phyloP scores from a whole-genome alignment of 2,797 vertebrate genomes.

The Anniella stebbinsi region DNA sequence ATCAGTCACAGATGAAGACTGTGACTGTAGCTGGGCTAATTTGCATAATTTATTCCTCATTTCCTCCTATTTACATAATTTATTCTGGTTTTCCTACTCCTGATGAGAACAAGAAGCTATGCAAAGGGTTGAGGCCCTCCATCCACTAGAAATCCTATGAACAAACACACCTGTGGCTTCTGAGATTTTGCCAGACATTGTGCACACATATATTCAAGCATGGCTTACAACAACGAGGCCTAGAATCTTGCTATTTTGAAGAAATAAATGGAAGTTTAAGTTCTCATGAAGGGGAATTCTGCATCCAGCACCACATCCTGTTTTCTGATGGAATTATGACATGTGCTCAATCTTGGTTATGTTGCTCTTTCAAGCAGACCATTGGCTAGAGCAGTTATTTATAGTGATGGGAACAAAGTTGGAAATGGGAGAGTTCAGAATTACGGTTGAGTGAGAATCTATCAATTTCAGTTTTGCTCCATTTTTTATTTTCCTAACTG shows the following conservation, averaged over 20 bases:
- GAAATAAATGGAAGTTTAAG: too few species aligned
- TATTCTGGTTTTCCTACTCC: conserved; percentile 4
- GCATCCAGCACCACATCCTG: not conserved
- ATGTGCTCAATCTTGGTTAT: not conserved
- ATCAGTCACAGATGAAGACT: conserved; percentile 1
- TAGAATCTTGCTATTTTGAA: not conserved
- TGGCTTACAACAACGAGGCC: not conserved
- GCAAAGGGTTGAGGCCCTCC: not conserved
- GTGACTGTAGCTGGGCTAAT: not conserved
- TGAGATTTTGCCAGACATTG: not conserved
- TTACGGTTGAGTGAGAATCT: too few species aligned
- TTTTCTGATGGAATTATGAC: not conserved
- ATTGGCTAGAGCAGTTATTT: not conserved
- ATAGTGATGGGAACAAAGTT: not conserved
- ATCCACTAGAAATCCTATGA: not conserved
- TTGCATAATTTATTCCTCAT: not conserved
- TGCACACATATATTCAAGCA: not conserved
- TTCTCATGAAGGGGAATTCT: not conserved
- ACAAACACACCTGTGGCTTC: not conserved
- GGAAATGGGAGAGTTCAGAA: not conserved
- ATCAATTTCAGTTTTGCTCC: too few species aligned
- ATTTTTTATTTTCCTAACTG: too few species aligned
- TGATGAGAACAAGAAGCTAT: not conserved
- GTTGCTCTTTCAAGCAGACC: not conserved
- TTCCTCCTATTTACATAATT: not conserved